phyloP scores from a whole-genome alignment of 2,888 invertebrate species.

The Andricus curvator region DNA sequence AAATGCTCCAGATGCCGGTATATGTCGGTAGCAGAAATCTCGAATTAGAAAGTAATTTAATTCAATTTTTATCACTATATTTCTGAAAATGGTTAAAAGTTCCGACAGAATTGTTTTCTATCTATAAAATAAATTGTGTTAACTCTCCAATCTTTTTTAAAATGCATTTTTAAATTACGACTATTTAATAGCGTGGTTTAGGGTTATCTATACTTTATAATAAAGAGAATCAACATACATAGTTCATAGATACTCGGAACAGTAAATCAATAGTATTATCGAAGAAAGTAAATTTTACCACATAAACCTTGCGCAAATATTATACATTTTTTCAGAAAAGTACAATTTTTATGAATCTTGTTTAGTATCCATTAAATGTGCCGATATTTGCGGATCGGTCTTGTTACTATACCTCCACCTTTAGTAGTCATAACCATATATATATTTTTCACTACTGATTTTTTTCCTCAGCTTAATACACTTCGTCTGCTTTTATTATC shows the following conservation, averaged over 20 bases:
- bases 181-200: no score
- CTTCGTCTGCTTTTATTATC: background rate
- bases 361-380: slow-evolving; percentile 15
- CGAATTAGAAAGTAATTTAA: no score
- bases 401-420: background rate
- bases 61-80: no score
- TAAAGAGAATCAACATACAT: background rate
- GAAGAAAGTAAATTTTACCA: slow-evolving; percentile 1
- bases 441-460: background rate
- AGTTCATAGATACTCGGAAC: background rate
- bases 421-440: background rate
- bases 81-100: no score
- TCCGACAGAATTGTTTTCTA: no score
- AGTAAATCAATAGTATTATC: background rate
- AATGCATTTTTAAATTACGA: no score
- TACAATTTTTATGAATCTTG: slow-evolving; percentile 9
- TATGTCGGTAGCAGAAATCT: no score
- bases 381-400: background rate
- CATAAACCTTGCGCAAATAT: background rate
- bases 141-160: no score
- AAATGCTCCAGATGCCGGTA: no score
- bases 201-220: no score
- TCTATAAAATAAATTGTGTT: no score
- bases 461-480: background rate
- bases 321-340: background rate